Base-by-base conservation (phyloP, 2,888 invertebrate genomes). In the Icerya purchasi region DNA sequence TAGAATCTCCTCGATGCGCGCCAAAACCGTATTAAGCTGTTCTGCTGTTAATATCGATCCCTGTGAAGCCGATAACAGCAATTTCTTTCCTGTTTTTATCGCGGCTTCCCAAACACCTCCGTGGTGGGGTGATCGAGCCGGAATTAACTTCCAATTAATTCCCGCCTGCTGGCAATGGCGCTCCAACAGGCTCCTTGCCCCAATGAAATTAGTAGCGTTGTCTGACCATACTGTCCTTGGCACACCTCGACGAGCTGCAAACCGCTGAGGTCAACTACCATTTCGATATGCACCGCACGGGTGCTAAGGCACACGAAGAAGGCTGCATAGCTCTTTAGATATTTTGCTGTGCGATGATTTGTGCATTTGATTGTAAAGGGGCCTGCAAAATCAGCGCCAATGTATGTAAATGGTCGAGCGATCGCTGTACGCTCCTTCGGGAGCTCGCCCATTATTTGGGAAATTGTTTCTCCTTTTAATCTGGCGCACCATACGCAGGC, bases 241-340 rank as follows among this genome's bases (percentile, higher is more conserved):
- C 50, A 62, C 62, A 10, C 68, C 68, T 14, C 67, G 61, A 1
- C 67, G 57, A 1, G 65, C 57, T 0, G 63, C 58, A 50, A 68
- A 68, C 22, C 67, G 61, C 20, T 62, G 53, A 68, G 59, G 53
- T 65, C 64, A 1, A 64, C 61, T 1, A 66, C 67, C 1, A 66
- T 49, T 61, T 68, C 68, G 22, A 68, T 22, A 62, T 68, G 67
- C 0, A 67, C 59, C 1, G 68, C 68, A 1, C 59, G 50, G 1
- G 60, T 57, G 1, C 20, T 5, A 14, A 60, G 23, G 51, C 57
- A 62, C 14, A 60, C 56, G 22, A 62, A 62, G 2, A 61, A 50
- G 3, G 53, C 56, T 2, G 53, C 56, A 14, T 61, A 61, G n/a
- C 36, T 22, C 21, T 61, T 61, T 2, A 50, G 2, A 1, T 18